Base-by-base conservation (phyloP, 2,113 vertebrate genomes). In the Gallinago paraguaiae region DNA sequence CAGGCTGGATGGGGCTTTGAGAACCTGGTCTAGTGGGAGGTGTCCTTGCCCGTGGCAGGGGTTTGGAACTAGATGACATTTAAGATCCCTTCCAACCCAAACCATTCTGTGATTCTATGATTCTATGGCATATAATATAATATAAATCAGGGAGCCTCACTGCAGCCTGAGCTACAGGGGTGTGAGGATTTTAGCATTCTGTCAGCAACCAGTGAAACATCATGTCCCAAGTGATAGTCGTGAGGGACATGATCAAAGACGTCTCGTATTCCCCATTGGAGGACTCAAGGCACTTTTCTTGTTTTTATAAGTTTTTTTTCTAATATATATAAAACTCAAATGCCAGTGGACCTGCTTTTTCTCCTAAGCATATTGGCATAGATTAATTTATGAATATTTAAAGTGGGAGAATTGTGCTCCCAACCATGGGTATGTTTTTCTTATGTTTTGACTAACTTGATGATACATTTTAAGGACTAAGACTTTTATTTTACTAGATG, bases 361-460 rank as follows among this genome's bases (percentile, higher is more conserved):
- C 41, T 92, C 41, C 59, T 74, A 1, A 57, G 71, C n/a, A 8
- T 74, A 54, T 37, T 63, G 23, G 37, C 50, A 59, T 46, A 86
- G 10, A 83, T 90, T 90, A 77, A 63, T 83, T 83, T 81, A 69
- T 86, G 9, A 94, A 86, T 94, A 90, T 86, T 94, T 95, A 90
- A 92, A 10, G 41, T 83, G n/a, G 31, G 46, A 93, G 88, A 92
- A 90, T 59, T 83, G n/a, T 90, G 16, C 41, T 93, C 23, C 17
- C 31, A 80, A 79, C 71, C 75, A 43, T 86, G 71, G 20, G 28
- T 81, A 77, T 54, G 23, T 59, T 83, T 91, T 87, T 16, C 35
- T 85, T 92, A 48, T 7, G 4, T 53, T 80, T 90, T 67, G 31
- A 37, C 46, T 46, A 86, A 81, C 30, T 78, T 77, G 24, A n/a